A percentile compares a stretch with the other conserved stretches of the same genome.
These are phyloP conservation scores for Mycalesis mineus DNA, from an alignment of 2,888 invertebrate genomes.

Conservation along the genomic window DNA sequence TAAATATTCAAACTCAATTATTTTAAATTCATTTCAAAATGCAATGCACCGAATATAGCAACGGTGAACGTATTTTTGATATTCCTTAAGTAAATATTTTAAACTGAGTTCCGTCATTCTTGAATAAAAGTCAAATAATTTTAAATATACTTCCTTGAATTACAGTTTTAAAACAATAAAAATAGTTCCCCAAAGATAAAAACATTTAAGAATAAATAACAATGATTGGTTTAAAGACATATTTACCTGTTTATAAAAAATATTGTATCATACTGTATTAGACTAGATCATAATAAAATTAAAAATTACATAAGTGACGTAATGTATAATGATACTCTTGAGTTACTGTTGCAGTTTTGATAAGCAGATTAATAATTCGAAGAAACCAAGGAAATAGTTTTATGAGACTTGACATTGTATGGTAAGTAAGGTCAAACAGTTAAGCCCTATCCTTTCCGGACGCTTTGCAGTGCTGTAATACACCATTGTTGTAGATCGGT, in stretches of 20 bases:
- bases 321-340: too few species aligned
- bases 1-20: conserved; percentile 15
- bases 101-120: not conserved
- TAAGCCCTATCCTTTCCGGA: conserved; percentile 48
- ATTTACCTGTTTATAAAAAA: too few species aligned
- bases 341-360: not conserved
- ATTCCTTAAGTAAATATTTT: not conserved
- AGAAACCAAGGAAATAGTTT: conserved; percentile 10
- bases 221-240: too few species aligned
- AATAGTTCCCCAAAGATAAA: not conserved
- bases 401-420: conserved; percentile 44
- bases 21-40: conserved; percentile 15
- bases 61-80: conserved; percentile 10
- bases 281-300: not conserved
- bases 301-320: too few species aligned
- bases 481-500: conserved; percentile 53
- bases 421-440: conserved; percentile 47
- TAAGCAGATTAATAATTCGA: not conserved
- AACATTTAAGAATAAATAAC: not conserved
- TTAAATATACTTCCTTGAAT: not conserved
- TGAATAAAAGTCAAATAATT: not conserved
- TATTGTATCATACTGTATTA: too few species aligned
- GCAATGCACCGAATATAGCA: not conserved
- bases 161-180: not conserved
- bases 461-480: conserved; percentile 47